phyloP scores from a whole-genome alignment of 2,888 invertebrate genomes.

The Dinocampus coccinellae region DNA sequence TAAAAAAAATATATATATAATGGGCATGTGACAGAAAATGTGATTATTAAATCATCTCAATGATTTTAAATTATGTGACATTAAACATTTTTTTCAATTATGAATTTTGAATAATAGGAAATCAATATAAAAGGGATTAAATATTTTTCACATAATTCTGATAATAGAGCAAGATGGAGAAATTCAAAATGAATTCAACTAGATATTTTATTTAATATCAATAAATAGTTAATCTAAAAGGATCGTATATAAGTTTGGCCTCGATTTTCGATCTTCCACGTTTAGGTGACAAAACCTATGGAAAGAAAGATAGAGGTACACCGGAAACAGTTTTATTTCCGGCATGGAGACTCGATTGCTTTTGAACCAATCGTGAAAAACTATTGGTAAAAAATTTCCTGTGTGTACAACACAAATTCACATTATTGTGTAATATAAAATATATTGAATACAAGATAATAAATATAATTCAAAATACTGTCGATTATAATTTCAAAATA shows the following conservation, averaged over 20 bases:
- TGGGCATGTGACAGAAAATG: no score
- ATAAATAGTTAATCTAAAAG: not conserved
- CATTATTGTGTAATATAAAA: no score
- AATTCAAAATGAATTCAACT: no score
- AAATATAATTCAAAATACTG: not conserved
- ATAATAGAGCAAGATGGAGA: no score
- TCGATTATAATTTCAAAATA: not conserved
- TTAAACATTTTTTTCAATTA: no score
- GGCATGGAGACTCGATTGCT: slow-evolving; percentile 7
- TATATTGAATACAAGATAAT: not conserved
- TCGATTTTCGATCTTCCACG: not conserved
- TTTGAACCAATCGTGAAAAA: not conserved
- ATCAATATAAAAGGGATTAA: no score
- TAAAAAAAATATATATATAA: no score
- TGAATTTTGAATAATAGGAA: no score
- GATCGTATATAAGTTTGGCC: not conserved
- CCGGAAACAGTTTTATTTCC: slow-evolving; percentile 23
- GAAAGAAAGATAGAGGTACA: not conserved
- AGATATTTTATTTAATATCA: no score
- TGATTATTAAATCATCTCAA: no score
- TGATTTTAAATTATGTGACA: no score
- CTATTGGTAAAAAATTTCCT: not conserved
- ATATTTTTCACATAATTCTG: no score
- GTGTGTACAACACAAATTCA: not conserved
- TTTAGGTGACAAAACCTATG: not conserved